phyloP scores from a whole-genome alignment of 2,888 invertebrate species.

The Stenotaenia linearis region DNA sequence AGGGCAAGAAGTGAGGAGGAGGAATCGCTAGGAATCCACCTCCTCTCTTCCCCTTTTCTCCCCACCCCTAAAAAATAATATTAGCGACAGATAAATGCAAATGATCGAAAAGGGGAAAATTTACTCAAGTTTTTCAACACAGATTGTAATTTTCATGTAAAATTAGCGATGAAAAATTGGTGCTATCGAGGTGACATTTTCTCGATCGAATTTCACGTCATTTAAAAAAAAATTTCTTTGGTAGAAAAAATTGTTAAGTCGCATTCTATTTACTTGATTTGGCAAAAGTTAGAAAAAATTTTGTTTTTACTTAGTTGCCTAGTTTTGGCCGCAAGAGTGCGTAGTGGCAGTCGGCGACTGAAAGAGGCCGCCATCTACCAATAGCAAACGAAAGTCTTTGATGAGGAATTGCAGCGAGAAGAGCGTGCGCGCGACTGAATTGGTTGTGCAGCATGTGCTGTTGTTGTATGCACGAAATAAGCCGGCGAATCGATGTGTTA shows the following conservation, averaged over 20 bases:
- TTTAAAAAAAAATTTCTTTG: too few species aligned
- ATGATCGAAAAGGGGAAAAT: not conserved
- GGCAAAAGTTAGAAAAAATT: too few species aligned
- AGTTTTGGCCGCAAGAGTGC: not conserved
- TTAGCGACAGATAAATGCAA: constrained; percentile 5
- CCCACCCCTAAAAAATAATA: not conserved
- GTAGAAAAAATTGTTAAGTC: too few species aligned
- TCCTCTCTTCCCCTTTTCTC: not conserved
- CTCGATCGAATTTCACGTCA: not conserved
- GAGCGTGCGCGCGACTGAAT: not conserved
- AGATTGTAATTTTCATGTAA: not conserved
- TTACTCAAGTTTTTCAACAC: not conserved
- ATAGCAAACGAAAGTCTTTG: constrained; percentile 10
- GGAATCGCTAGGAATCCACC: not conserved
- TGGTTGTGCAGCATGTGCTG: constrained; percentile 3
- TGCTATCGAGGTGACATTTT: not conserved
- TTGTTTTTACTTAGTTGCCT: not conserved
- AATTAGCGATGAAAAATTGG: too few species aligned
- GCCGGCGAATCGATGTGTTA: not conserved
- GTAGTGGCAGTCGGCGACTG: not conserved
- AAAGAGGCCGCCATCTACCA: constrained; percentile 28
- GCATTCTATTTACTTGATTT: too few species aligned
- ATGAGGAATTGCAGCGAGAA: not conserved
- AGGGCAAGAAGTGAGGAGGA: not conserved
- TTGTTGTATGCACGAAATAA: not conserved